A percentile compares a stretch with the other conserved stretches of the same genome.
These are phyloP conservation scores for Danaus melanippus DNA, from an alignment of 1,140 invertebrate genomes.

Conservation along the genomic window DNA sequence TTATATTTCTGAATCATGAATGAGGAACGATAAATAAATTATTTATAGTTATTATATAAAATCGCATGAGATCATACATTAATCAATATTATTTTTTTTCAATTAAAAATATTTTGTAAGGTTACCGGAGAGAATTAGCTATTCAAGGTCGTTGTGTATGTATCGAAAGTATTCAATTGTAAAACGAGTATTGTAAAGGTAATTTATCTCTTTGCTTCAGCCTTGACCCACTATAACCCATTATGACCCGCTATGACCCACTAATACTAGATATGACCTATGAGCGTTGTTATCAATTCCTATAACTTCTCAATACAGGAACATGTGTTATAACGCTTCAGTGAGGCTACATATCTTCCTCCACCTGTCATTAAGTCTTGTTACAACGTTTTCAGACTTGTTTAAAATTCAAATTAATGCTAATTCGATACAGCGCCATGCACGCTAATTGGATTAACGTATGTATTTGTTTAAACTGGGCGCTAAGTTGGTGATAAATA, in stretches of 20 bases:
- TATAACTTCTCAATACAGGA: too few relatives aligned
- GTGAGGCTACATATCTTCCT: neutral
- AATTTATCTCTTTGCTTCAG: slow-evolving; percentile 39
- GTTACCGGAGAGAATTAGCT: slow-evolving; percentile 29
- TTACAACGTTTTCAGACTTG: slow-evolving; percentile 41
- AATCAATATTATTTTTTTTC: too few relatives aligned
- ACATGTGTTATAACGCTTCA: too few relatives aligned
- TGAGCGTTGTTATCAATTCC: slow-evolving; percentile 1
- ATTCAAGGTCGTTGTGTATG: slow-evolving; percentile 35
- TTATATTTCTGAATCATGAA: too few relatives aligned
- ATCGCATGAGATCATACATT: too few relatives aligned
- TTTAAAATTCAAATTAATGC: slow-evolving; percentile 62
- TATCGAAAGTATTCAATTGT: slow-evolving; percentile 46
- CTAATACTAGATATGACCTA: slow-evolving; percentile 8
- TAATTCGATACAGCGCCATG: slow-evolving; percentile 45
- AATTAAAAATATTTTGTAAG: neutral
- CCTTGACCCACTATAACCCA: slow-evolving; percentile 41
- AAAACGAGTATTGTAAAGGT: slow-evolving; percentile 30
- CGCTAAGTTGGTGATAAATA: slow-evolving; percentile 33
- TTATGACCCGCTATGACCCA: slow-evolving; percentile 28
- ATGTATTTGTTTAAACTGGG: slow-evolving; percentile 31
- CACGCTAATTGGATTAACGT: slow-evolving; percentile 56
- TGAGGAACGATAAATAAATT: too few relatives aligned
- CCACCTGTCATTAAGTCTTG: slow-evolving; percentile 27
- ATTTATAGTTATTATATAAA: too few relatives aligned